Conservation (phyloP, 2,113 vertebrate genomes). For the Dasyprocta punctata region DNA sequence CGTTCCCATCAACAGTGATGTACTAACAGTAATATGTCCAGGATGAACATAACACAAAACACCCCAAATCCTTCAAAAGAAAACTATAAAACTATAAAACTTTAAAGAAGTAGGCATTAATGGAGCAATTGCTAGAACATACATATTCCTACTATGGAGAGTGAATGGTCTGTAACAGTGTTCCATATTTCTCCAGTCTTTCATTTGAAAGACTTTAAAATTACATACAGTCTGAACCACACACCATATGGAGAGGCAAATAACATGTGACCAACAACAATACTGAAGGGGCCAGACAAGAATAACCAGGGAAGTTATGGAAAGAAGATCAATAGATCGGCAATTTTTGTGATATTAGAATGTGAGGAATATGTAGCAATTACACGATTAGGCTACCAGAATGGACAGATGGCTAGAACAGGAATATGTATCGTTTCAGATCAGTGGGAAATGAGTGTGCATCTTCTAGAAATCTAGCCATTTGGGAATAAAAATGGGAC, state of each 20-base stretch:
- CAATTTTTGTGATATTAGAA: constrained; percentile 1
- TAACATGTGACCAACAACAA: not conserved
- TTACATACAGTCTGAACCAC: not conserved
- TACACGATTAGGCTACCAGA: constrained; percentile 11
- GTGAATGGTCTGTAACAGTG: not conserved
- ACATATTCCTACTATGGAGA: not conserved
- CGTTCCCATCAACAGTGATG: not conserved
- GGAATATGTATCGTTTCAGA: constrained; percentile 38
- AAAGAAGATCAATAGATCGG: not conserved
- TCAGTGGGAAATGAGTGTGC: constrained; percentile 27
- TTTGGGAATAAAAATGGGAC: constrained; percentile 45
- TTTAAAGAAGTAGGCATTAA: not conserved
- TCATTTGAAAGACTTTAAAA: not conserved
- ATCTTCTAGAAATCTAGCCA: not conserved
- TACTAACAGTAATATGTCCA: not conserved
- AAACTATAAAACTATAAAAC: not conserved
- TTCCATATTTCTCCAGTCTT: not conserved
- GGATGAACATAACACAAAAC: not conserved
- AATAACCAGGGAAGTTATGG: not conserved
- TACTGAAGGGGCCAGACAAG: not conserved
- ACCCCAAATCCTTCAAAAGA: not conserved
- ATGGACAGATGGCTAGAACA: constrained; percentile 3
- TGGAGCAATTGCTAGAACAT: not conserved
- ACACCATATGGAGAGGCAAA: not conserved
- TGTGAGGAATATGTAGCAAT: constrained; percentile 39